Evolutionary conservation across 2,797 vertebrate genomes (phyloP), one percentile per base, ranked within the genome.

Genomic region (Hippoglossus hippoglossus): DNA sequence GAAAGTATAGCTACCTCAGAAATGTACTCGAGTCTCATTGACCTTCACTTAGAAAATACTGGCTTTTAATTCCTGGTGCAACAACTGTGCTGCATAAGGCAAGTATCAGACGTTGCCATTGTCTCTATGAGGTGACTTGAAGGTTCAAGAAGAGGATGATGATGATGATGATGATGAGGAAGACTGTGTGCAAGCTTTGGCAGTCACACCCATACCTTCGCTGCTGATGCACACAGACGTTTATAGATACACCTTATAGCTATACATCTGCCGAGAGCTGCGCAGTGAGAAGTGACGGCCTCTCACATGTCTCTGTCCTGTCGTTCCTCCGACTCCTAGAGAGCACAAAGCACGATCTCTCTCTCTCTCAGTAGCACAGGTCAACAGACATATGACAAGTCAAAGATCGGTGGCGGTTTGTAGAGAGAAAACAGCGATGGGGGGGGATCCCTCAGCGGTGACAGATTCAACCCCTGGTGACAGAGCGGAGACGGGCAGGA

Each of bases 391-490:
- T 65, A 73, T 69, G 82, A 70, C 64, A 56, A 61, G 75, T 73
- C 55, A 34, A 31, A 70, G 75, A 80, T 83, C 64, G 71, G 61
- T 25, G 56, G 47, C 60, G 9, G 67, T 77, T 74, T 59, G 50
- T 22, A 24, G 41, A 49, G 15, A 60, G 56, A 78, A 6, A 67
- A 46, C 44, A 0, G 65, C 7, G 55, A 2, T 2, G 24, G 24
- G 24, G 24, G 31, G 70, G n/a, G 72, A 52, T 47, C 26, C 65
- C 16, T 80, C 68, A 22, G 4, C 39, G 0, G 59, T n/a, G 70
- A 53, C 67, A 49, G 44, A 60, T 53, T 75, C 79, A 81, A 89
- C 77, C 76, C 69, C 70, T 1, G n/a, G 70, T 58, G 87, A 85
- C 65, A 31, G 69, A 61, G 39, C 1, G 36, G 71, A 73, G 66